Evolutionary conservation across 2,888 invertebrate genomes (phyloP).

Genomic region (Caradrina kadenii): DNA sequence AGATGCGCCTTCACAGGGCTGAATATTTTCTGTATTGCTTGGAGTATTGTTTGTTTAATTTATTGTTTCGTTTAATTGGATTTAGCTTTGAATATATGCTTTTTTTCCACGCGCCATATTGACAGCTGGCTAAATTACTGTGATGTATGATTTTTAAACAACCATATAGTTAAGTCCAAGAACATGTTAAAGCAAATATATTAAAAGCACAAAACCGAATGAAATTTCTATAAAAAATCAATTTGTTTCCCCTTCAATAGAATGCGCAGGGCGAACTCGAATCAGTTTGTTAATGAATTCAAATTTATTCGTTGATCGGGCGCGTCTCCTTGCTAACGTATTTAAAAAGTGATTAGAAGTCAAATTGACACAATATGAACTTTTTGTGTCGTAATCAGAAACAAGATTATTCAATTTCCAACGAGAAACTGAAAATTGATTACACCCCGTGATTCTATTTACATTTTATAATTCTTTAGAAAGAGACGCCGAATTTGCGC

Average conservation of each 20-base stretch:
- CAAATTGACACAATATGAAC: constrained; percentile 90
- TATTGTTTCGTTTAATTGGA: constrained; percentile 22
- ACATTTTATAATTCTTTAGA: constrained; percentile 48
- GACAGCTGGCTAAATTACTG: not conserved
- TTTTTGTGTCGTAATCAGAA: constrained; percentile 88
- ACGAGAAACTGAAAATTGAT: constrained; percentile 68
- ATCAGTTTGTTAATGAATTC: constrained; percentile 88
- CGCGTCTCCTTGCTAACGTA: constrained; percentile 85
- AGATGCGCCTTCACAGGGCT: constrained; percentile 15
- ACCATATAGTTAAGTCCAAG: constrained; percentile 9
- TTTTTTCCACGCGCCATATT: not conserved
- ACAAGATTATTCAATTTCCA: constrained; percentile 87
- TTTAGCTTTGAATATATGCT: not conserved
- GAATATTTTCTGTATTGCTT: constrained; percentile 36
- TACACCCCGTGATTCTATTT: constrained; percentile 63
- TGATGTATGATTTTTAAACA: not conserved
- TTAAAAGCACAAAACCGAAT: constrained; percentile 39
- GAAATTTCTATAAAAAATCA: constrained; percentile 76
- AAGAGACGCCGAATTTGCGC: constrained; percentile 9
- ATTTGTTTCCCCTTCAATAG: constrained; percentile 86
- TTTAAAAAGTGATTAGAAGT: constrained; percentile 91
- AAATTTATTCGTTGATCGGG: constrained; percentile 90
- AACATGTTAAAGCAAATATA: constrained; percentile 12
- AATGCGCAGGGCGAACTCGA: constrained; percentile 77
- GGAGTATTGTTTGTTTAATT: constrained; percentile 29